Evolutionary conservation across 1,140 invertebrate genomes (phyloP).

Genomic region (Apis cerana): DNA sequence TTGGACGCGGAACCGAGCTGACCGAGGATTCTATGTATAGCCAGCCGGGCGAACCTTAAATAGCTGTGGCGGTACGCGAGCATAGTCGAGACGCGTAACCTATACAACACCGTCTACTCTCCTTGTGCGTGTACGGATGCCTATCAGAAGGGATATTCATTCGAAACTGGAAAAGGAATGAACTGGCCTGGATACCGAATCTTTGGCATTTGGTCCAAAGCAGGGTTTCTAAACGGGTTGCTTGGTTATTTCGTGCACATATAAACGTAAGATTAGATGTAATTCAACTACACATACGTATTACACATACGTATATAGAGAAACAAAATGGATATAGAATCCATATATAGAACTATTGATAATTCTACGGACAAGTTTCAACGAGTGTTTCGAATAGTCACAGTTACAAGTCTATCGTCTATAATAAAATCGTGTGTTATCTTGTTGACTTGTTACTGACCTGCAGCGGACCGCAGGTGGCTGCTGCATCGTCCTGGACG

Average conservation of each 20-base stretch:
- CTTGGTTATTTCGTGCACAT: neutral
- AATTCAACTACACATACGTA: neutral
- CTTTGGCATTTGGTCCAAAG: neutral
- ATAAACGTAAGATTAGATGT: neutral
- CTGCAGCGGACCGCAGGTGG: conserved; percentile 64
- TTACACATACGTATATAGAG: neutral
- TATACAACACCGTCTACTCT: conserved; percentile 35
- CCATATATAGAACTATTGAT: neutral
- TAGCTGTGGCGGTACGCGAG: conserved; percentile 68
- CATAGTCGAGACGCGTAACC: conserved; percentile 46
- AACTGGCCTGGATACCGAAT: conserved; percentile 19
- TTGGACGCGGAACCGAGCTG: conserved; percentile 72
- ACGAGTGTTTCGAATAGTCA: neutral
- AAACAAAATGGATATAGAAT: neutral
- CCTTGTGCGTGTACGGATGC: neutral
- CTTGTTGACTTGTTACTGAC: conserved; percentile 56
- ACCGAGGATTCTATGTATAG: conserved; percentile 79
- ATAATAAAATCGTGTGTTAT: neutral
- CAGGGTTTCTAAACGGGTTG: neutral
- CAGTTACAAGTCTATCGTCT: neutral
- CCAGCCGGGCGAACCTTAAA: conserved; percentile 78
- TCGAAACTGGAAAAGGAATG: neutral
- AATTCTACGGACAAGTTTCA: neutral
- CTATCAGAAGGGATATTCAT: conserved; percentile 2
- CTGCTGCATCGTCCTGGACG: conserved; percentile 68